phyloP scores from a whole-genome alignment of 2,888 invertebrate genomes.

The Selenia dentaria region DNA sequence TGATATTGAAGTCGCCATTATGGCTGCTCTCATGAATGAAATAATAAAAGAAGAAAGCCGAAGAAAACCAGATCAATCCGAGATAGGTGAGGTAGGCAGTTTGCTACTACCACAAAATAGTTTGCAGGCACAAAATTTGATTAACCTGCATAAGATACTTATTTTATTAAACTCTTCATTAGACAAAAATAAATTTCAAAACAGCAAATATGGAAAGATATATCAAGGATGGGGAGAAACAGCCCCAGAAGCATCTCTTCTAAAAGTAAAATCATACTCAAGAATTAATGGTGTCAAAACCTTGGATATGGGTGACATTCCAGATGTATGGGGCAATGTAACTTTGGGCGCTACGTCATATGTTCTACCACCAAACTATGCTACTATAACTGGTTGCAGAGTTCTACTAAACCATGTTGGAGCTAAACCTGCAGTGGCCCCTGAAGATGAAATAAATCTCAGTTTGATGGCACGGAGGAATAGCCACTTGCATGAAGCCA shows the following conservation, averaged over 20 bases:
- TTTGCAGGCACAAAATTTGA: constrained; percentile 36
- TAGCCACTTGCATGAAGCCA: constrained; percentile 43
- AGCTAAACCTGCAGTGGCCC: not conserved
- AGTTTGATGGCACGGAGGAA: constrained; percentile 45
- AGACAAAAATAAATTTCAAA: constrained; percentile 41
- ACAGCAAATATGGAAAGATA: constrained; percentile 39
- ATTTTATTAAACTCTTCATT: constrained; percentile 56
- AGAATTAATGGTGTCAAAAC: constrained; percentile 40
- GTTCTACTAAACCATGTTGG: constrained; percentile 50
- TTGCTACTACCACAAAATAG: too few species aligned
- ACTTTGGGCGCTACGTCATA: constrained; percentile 35
- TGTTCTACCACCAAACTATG: constrained; percentile 65
- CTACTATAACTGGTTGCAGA: constrained; percentile 63
- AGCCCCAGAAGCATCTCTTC: constrained; percentile 32
- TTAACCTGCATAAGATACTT: constrained; percentile 53
- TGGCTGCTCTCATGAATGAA: constrained; percentile 53
- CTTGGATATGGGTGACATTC: constrained; percentile 21
- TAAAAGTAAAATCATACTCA: constrained; percentile 62
- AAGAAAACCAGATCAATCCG: constrained; percentile 1
- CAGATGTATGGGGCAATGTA: constrained; percentile 60
- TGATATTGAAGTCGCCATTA: constrained; percentile 61
- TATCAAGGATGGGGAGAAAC: constrained; percentile 46
- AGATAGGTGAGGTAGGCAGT: constrained; percentile 16
- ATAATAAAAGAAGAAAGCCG: constrained; percentile 33
- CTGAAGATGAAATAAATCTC: constrained; percentile 34